Evolutionary conservation across 2,888 invertebrate genomes (phyloP).

Genomic region (Meiosimyza platycephala): DNA sequence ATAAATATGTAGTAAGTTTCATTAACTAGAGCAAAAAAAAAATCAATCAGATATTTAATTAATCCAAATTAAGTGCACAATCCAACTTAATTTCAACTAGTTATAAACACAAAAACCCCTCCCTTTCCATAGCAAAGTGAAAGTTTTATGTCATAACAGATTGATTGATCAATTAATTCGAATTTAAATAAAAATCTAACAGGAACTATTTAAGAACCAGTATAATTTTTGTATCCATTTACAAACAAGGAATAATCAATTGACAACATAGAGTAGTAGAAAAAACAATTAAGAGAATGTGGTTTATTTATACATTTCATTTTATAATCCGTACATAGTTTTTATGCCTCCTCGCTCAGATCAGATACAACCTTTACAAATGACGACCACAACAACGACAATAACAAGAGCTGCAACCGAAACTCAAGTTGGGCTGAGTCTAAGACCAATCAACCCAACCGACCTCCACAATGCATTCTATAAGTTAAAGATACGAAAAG

Average conservation of each 20-base stretch:
- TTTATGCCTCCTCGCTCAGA: no score
- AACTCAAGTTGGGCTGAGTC: neutral
- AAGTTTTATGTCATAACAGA: no score
- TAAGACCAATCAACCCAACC: slow-evolving; percentile 23
- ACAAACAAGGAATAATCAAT: neutral
- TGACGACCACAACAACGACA: neutral
- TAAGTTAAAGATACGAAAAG: slow-evolving; percentile 7
- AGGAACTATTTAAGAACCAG: slow-evolving; percentile 1
- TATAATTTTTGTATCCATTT: neutral
- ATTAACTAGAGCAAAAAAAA: no score
- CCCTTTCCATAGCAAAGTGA: no score
- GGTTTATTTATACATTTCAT: neutral
- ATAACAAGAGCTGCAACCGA: neutral
- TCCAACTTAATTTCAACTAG: no score
- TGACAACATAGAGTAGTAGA: neutral
- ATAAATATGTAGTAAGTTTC: no score
- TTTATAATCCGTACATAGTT: no score
- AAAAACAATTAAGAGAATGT: neutral
- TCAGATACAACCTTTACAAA: no score
- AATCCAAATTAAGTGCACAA: no score
- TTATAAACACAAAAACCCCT: no score
- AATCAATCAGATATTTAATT: no score
- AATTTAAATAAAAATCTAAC: neutral
- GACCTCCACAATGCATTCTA: slow-evolving; percentile 30
- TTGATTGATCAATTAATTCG: slow-evolving; percentile 22